Evolutionary conservation across 2,888 invertebrate species (phyloP).

Genomic region (Eupeodes latifasciatus): DNA sequence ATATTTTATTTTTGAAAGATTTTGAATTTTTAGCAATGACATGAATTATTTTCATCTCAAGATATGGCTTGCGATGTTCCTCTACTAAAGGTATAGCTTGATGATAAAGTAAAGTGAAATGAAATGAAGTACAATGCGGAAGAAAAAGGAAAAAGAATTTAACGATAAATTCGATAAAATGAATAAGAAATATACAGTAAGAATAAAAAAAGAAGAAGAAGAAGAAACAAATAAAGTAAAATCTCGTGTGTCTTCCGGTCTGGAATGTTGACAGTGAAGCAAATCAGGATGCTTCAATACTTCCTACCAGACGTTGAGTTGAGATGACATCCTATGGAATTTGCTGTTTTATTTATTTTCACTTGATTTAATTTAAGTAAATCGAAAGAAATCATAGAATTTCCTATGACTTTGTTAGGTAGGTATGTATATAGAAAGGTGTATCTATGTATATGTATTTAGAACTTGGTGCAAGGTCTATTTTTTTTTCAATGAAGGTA

Average conservation of each 20-base stretch:
- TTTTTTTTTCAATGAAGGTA: too few species aligned
- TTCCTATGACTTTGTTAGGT: constrained; percentile 10
- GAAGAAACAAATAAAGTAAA: constrained; percentile 6
- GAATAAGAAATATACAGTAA: not conserved
- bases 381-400: constrained; percentile 15
- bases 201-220: not conserved
- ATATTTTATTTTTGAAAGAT: constrained; percentile 51
- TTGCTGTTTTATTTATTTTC: constrained; percentile 41
- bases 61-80: too few species aligned
- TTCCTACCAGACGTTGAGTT: constrained; percentile 29
- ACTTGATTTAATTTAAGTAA: constrained; percentile 39
- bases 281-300: constrained; percentile 62
- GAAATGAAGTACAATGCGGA: constrained; percentile 12
- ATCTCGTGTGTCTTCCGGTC: constrained; percentile 56
- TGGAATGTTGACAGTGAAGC: constrained; percentile 57
- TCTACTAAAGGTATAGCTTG: too few species aligned
- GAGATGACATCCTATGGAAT: constrained; percentile 50
- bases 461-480: not conserved
- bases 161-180: constrained; percentile 56
- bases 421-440: not conserved
- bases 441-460: not conserved
- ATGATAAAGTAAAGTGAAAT: not conserved
- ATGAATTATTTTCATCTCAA: constrained; percentile 1
- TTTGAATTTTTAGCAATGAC: constrained; percentile 48
- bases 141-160: constrained; percentile 37